Evolutionary conservation across 2,113 vertebrate genomes (phyloP), one percentile per base, ranked within the genome.

Genomic region (Kobus ellipsiprymnus): DNA sequence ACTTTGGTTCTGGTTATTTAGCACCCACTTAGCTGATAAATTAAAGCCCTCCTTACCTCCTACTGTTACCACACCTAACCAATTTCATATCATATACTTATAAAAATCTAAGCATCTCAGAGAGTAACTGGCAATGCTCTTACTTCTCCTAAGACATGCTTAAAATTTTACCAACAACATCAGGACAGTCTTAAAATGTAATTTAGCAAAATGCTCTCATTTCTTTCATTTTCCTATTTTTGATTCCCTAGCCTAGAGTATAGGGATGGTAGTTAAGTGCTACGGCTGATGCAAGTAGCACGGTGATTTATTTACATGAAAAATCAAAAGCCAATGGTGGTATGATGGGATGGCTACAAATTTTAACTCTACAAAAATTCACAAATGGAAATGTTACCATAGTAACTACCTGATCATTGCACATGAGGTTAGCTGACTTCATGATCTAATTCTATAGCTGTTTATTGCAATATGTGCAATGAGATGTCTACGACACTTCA

Each of bases 231-330:
- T 98, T 98, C 86, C 80, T 94, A 59, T 74, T 94, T 97, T 80
- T 95, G 60, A 92, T 74, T 94, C 83, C 83, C 57, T 50, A 91
- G 44, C 54, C 44, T 89, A 62, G 15, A 97, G 67, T 95, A 86
- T 64, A 97, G 88, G 97, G 97, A 87, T 97, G 97, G 97, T 93
- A 98, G 94, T 96, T 98, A 97, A 98, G 94, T 96, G 96, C 85
- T 94, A 40, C 64, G 46, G 83, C 87, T 95, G 82, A 98, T 8
- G 83, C 96, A 98, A 98, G 97, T 93, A 96, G 87, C 96, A 96
- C 36, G 97, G 97, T 98, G 98, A 98, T 98, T 98, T 98, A 98
- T 98, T 98, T 97, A 98, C 50, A 90, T 64, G 78, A 90, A 88
- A 97, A 96, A 96, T 95, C 96, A 93, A 98, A 96, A 96, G 95